Percentiles rank a stretch among this genome's conserved stretches.
Evolutionary conservation across 2,113 vertebrate species (phyloP).

Genomic region (Stegastes partitus): DNA sequence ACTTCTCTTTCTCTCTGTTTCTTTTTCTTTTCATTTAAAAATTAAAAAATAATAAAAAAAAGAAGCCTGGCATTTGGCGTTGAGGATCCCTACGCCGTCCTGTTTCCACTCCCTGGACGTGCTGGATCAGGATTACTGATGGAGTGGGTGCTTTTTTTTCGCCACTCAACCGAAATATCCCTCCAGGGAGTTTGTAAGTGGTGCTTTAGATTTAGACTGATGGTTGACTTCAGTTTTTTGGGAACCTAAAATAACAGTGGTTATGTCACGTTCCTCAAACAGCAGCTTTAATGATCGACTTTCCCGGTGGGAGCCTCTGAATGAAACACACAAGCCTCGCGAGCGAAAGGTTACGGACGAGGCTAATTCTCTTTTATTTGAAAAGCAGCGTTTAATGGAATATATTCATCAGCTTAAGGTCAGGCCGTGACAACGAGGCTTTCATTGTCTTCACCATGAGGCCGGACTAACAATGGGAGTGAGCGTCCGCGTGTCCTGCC

Average conservation of each 20-base stretch:
- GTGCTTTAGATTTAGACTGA: constrained; percentile 3
- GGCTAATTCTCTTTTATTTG: constrained; percentile 9
- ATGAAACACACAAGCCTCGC: constrained; percentile 4
- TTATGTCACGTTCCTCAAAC: not conserved
- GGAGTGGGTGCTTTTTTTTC: constrained; percentile 31
- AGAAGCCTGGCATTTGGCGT: constrained; percentile 50
- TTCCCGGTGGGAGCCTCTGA: not conserved
- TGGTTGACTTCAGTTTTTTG: constrained; percentile 16
- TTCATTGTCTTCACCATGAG: constrained; percentile 20
- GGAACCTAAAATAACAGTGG: not conserved
- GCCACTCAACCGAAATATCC: constrained; percentile 33
- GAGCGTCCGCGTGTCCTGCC: not conserved
- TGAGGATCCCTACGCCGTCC: constrained; percentile 39
- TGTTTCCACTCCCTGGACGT: constrained; percentile 24
- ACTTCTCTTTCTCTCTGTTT: constrained; percentile 38
- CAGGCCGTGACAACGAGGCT: not conserved
- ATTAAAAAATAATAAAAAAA: too few species aligned
- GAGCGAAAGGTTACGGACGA: not conserved
- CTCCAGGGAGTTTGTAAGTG: constrained; percentile 27
- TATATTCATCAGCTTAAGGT: constrained; percentile 15
- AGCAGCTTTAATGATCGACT: not conserved
- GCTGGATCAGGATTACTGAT: constrained; percentile 53
- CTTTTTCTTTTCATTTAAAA: too few species aligned
- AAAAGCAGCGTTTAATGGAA: constrained; percentile 17
- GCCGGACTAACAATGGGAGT: not conserved